Evolutionary conservation across 2,888 invertebrate species (phyloP).

Genomic region (Anthoptus insignis): DNA sequence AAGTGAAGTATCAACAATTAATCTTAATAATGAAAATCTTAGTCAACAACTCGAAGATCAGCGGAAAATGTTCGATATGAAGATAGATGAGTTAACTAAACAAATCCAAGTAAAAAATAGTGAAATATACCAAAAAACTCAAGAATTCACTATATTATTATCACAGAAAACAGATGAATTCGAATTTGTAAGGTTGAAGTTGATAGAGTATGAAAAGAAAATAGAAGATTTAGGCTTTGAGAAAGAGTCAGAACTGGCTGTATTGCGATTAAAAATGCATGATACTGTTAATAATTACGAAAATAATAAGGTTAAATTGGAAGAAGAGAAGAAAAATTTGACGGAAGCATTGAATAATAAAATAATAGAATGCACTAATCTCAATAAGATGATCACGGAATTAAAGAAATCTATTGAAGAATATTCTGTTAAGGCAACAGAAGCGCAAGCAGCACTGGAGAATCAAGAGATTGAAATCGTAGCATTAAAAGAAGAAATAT

Average conservation of each 20-base stretch:
- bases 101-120: slow-evolving; percentile 70
- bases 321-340: slow-evolving; percentile 64
- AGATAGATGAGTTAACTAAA: slow-evolving; percentile 62
- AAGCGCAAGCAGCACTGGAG: slow-evolving; percentile 88
- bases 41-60: slow-evolving; percentile 61
- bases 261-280: slow-evolving; percentile 83
- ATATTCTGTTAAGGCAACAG: slow-evolving; percentile 83
- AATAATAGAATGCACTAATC: slow-evolving; percentile 78
- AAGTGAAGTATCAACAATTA: slow-evolving; percentile 14
- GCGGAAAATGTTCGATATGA: slow-evolving; percentile 55
- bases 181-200: slow-evolving; percentile 72
- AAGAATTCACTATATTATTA: slow-evolving; percentile 68
- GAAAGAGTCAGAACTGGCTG: slow-evolving; percentile 85
- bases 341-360: slow-evolving; percentile 73
- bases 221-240: slow-evolving; percentile 81
- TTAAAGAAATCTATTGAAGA: slow-evolving; percentile 84
- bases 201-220: slow-evolving; percentile 75
- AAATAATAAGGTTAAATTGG: slow-evolving; percentile 59
- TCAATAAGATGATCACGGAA: slow-evolving; percentile 83
- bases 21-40: slow-evolving; percentile 57
- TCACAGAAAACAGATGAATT: slow-evolving; percentile 75
- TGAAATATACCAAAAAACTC: slow-evolving; percentile 76
- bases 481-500: slow-evolving; percentile 89
- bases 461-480: slow-evolving; percentile 92
- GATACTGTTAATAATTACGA: slow-evolving; percentile 73